These are phyloP conservation scores for Dasypogon diadema DNA, from an alignment of 2,888 invertebrate genomes.

Conservation along the genomic window DNA sequence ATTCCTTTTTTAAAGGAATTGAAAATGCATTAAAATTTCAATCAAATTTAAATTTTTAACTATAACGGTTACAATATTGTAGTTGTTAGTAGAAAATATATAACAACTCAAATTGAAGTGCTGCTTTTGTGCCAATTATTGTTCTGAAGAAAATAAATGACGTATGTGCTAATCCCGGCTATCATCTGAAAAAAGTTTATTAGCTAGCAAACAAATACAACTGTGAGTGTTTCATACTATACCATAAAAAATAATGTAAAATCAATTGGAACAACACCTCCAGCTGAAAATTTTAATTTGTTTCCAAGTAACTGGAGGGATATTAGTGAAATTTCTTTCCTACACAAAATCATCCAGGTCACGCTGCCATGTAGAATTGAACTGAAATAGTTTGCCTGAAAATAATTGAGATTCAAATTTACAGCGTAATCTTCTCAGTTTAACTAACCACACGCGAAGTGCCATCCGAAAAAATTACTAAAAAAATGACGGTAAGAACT, in stretches of 20 bases:
- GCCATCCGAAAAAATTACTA: background rate
- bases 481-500: background rate
- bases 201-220: background rate
- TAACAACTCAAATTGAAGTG: too few relatives aligned
- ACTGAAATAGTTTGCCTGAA: background rate
- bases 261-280: background rate
- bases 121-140: background rate
- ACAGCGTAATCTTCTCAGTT: too few relatives aligned
- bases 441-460: background rate
- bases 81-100: too few relatives aligned
- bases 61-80: too few relatives aligned
- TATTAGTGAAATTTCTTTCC: background rate
- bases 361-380: background rate
- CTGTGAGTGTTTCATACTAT: too few relatives aligned
- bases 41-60: too few relatives aligned
- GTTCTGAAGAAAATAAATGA: conserved; percentile 22
- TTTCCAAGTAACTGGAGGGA: background rate
- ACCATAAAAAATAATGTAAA: conserved; percentile 15
- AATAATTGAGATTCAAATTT: background rate
- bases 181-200: conserved; percentile 12
- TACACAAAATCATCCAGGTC: background rate
- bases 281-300: background rate
- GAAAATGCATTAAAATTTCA: too few relatives aligned
- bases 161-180: conserved; percentile 8
- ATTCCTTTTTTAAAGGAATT: too few relatives aligned